Evolutionary conservation across 2,888 invertebrate species (phyloP).

Genomic region (Chloroclysta siterata): DNA sequence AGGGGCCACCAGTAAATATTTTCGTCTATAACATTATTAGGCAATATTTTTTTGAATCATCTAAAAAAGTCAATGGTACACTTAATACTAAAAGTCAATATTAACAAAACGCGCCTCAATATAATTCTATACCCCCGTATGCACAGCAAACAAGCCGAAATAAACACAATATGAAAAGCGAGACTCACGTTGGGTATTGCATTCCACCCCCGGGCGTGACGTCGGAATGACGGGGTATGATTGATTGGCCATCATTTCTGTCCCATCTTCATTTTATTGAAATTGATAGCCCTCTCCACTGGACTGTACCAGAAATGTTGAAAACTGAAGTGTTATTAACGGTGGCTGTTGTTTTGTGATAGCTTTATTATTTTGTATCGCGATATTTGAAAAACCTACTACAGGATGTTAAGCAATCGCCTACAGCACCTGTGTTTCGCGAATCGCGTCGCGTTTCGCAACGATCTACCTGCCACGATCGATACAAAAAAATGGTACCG

Average conservation of each 20-base stretch:
- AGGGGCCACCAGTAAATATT: no score
- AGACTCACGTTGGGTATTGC: constrained; percentile 42
- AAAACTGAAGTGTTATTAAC: constrained; percentile 53
- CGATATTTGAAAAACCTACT: no score
- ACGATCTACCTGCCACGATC: no score
- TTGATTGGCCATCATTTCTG: constrained; percentile 65
- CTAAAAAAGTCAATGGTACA: not conserved
- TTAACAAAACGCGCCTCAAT: constrained; percentile 29
- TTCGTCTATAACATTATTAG: no score
- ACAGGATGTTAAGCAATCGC: no score
- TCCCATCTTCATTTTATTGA: constrained; percentile 73
- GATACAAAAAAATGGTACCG: no score
- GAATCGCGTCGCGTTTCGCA: no score
- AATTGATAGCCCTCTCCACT: constrained; percentile 68
- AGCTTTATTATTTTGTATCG: constrained; percentile 13
- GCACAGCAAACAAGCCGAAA: constrained; percentile 34
- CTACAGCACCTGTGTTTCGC: no score
- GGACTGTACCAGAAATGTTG: constrained; percentile 40
- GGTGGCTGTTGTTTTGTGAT: constrained; percentile 27
- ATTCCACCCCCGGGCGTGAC: constrained; percentile 40
- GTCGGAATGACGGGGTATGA: constrained; percentile 64
- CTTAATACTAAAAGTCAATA: constrained; percentile 26
- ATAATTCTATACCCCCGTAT: constrained; percentile 24
- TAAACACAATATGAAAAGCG: constrained; percentile 43
- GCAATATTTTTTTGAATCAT: no score